Base-by-base conservation (phyloP, 2,888 invertebrate species). In the Ligdia adustata region DNA sequence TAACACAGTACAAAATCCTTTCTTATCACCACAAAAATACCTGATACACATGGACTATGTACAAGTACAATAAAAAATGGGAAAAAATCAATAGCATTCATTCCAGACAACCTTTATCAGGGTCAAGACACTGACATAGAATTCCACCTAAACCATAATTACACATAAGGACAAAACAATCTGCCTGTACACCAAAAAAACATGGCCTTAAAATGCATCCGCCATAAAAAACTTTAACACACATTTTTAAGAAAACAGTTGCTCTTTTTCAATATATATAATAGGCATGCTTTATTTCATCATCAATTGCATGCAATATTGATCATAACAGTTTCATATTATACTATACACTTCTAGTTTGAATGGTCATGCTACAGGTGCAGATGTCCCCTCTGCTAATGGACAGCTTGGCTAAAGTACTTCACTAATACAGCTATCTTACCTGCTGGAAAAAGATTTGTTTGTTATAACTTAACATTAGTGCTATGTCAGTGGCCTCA, bases 371-470 rank as follows among this genome's bases (percentile, higher is more conserved):
- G n/a, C 2, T 5, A 9, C 6, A 16, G 6, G 11, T 11, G 15
- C 15, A n/a, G 3, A 9, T 4, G 3, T 3, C 1, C 14, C 4
- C 14, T 9, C 9, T 18, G 6, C 14, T 15, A 16, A n/a, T 6
- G n/a, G 9, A 15, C 31, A 9, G 31, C 31, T 16, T n/a, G 11
- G 9, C 16, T 9, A 18, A 32, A 6, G 31, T 9, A 27, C 13
- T 7, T 18, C 16, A 15, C 9, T 38, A 11, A 9, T n/a, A 12
- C 11, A 16, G 38, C 29, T 39, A 39, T 26, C 38, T 39, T 39
- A 39, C 38, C 38, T 39, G 29, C 38, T 39, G 38, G 14, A 29
- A 39, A 33, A 22, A 43, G 49, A 47, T 26, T 13, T 13, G 33
- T 15, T 22, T 37, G 7, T 24, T 31, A 28, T 11, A 33, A 22